Conservation (phyloP, 2,113 vertebrate genomes). For the Ariopsis seemanni region DNA sequence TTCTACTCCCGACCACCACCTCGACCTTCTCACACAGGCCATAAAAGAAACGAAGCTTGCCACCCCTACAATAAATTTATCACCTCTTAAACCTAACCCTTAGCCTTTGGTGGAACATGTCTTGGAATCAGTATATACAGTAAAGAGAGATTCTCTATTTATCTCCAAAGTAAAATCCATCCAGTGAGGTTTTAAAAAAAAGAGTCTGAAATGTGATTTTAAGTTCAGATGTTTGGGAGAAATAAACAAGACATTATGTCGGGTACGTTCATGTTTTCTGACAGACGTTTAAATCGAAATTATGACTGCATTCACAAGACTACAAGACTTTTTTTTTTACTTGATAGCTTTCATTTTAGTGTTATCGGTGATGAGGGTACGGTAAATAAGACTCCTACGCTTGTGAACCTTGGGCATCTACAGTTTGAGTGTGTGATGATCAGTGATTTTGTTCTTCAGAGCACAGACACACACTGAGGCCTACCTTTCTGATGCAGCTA, state of each 20-base stretch:
- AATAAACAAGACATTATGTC: not conserved
- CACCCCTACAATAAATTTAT: constrained; percentile 76
- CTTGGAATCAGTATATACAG: not conserved
- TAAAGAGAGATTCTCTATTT: not conserved
- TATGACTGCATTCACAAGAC: not conserved
- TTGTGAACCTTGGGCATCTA: not conserved
- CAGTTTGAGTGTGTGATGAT: not conserved
- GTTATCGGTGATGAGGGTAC: no score
- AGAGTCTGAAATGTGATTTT: not conserved
- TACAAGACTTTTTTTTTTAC: not conserved
- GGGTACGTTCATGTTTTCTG: not conserved
- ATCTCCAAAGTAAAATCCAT: not conserved
- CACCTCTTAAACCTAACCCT: constrained; percentile 76
- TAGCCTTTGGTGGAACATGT: constrained; percentile 35
- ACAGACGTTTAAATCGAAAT: not conserved
- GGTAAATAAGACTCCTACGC: not conserved
- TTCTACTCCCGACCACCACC: constrained; percentile 58
- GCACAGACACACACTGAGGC: not conserved
- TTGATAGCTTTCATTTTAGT: not conserved
- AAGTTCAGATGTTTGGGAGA: not conserved
- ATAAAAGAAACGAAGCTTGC: constrained; percentile 71
- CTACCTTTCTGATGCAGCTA: constrained; percentile 91
- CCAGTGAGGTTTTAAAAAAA: not conserved
- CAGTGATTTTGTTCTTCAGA: not conserved
- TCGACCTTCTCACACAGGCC: constrained; percentile 69